Conservation (phyloP, 2,797 vertebrate species). For the Garrulus glandarius region DNA sequence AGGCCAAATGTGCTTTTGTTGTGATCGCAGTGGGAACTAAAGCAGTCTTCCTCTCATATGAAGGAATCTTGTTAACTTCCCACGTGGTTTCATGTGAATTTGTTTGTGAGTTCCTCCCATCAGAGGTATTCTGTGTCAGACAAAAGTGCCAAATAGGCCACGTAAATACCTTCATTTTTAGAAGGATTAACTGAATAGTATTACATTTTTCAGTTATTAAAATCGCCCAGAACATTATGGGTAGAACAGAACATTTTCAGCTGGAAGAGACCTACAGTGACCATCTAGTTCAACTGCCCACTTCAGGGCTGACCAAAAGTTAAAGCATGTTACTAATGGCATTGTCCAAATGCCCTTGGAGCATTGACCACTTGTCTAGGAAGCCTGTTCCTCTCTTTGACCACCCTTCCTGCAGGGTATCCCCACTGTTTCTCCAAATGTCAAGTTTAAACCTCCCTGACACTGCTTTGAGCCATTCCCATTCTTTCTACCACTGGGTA, state of each 20-base stretch:
- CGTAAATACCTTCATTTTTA: not conserved
- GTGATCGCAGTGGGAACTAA: accelerated
- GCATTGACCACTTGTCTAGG: not conserved
- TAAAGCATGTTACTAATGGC: not conserved
- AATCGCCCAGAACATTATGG: not conserved
- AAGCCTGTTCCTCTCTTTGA: not conserved
- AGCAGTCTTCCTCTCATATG: not conserved
- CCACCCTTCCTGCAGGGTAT: not conserved
- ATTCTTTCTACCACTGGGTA: accelerated
- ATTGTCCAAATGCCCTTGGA: not conserved
- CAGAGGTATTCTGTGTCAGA: not conserved
- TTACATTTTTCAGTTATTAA: not conserved
- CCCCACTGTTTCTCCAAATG: not conserved
- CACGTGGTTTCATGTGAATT: not conserved
- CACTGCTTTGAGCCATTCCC: not conserved
- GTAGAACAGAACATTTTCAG: not conserved
- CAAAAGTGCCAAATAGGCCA: not conserved
- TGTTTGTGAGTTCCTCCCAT: not conserved
- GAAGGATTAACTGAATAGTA: not conserved
- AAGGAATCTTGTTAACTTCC: not conserved
- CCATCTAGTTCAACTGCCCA: not conserved
- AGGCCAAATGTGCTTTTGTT: not conserved
- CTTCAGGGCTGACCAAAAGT: not conserved
- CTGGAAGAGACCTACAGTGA: not conserved
- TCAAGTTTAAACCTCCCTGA: not conserved